phyloP scores from a whole-genome alignment of 1,140 invertebrate genomes.

The Tetragnatha versicolor region DNA sequence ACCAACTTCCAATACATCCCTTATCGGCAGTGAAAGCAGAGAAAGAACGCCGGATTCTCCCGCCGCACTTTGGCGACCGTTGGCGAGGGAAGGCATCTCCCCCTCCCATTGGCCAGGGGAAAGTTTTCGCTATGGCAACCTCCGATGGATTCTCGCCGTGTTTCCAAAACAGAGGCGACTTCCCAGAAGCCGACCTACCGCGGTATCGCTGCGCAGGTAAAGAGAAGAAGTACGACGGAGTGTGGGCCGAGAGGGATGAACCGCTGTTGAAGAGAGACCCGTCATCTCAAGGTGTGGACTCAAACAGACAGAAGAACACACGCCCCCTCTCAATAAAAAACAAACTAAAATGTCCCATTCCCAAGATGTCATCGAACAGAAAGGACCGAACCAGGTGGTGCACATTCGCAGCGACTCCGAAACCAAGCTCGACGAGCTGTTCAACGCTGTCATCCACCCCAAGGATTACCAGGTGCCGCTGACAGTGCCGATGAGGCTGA shows the following conservation, averaged over 20 bases:
- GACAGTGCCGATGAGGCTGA: conserved; percentile 85
- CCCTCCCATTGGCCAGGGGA: conserved; percentile 22
- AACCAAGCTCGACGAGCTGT: conserved; percentile 83
- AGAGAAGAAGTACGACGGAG: background rate
- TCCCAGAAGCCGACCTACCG: background rate
- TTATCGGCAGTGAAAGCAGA: no score
- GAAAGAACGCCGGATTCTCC: no score
- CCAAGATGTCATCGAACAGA: conserved; percentile 51
- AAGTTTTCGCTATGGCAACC: conserved; percentile 40
- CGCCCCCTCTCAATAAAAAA: background rate
- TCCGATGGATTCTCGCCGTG: conserved; percentile 3
- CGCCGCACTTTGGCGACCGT: background rate
- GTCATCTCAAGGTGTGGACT: background rate
- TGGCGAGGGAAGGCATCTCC: conserved; percentile 2
- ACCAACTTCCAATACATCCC: no score
- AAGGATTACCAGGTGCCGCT: conserved; percentile 80
- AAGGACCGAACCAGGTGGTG: conserved; percentile 34
- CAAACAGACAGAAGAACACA: no score
- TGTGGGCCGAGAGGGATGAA: conserved; percentile 15
- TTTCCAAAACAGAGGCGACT: conserved; percentile 17
- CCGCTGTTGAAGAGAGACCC: conserved; percentile 28
- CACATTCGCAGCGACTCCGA: conserved; percentile 52
- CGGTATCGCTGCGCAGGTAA: background rate
- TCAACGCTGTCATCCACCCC: conserved; percentile 91
- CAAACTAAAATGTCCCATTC: conserved; percentile 50